These are phyloP conservation scores for Tiliqua scincoides DNA, from an alignment of 2,113 vertebrate genomes.

Conservation along the genomic window DNA sequence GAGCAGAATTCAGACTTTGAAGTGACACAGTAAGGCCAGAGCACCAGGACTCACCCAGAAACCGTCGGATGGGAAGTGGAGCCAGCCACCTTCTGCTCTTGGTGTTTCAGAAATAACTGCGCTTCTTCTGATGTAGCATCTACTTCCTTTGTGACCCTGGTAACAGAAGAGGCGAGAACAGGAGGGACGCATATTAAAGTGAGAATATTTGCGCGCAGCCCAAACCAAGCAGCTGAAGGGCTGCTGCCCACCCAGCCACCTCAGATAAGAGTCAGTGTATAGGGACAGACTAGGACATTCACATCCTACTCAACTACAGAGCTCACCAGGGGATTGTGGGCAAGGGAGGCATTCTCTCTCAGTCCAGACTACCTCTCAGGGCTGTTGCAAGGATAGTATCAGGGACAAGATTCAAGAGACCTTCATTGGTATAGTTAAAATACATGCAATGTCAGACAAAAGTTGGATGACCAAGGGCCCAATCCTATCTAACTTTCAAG, in stretches of 20 bases:
- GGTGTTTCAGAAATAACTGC: conserved; percentile 85
- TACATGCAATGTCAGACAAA: too few species aligned
- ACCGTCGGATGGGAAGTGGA: conserved; percentile 55
- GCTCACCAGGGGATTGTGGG: too few species aligned
- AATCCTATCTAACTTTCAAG: too few species aligned
- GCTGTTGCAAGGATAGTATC: too few species aligned
- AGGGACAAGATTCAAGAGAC: too few species aligned
- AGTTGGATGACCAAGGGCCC: too few species aligned
- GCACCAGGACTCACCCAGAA: conserved; percentile 75
- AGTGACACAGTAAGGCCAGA: fast-evolving
- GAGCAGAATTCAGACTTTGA: fast-evolving
- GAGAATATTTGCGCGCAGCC: background rate
- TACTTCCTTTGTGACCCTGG: conserved; percentile 93
- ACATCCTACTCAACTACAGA: too few species aligned
- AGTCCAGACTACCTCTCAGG: too few species aligned
- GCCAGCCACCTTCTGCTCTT: conserved; percentile 68
- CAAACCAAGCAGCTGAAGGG: background rate
- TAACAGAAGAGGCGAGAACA: conserved; percentile 33
- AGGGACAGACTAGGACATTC: background rate
- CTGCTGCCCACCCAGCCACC: too few species aligned
- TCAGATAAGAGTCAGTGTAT: too few species aligned
- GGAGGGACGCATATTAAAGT: conserved; percentile 18
- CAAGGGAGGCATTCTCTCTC: too few species aligned
- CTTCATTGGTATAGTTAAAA: too few species aligned
- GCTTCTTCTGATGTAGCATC: conserved; percentile 89